phyloP scores from a whole-genome alignment of 64 coral and sea anemone species.

The Stichodactyla mertensii region DNA sequence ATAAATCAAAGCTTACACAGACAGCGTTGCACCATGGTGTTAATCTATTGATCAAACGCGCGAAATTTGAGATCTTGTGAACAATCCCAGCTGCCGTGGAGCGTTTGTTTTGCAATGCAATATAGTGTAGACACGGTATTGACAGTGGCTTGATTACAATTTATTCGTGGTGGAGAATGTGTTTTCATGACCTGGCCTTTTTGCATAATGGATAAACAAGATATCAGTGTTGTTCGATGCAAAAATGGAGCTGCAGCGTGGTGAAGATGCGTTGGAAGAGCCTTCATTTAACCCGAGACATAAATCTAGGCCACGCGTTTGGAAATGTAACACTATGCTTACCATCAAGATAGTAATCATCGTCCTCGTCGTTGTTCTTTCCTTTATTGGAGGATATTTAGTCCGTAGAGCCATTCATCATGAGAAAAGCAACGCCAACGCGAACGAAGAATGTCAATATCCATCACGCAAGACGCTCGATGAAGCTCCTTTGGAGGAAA shows the following conservation, averaged over 20 bases:
- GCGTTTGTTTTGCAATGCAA: neutral
- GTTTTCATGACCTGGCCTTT: conserved; percentile 2
- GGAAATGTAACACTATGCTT: conserved; percentile 19
- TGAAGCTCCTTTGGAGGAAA: conserved; percentile 40
- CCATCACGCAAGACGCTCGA: neutral
- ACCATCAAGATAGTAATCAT: conserved; percentile 40
- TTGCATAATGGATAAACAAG: conserved; percentile 7
- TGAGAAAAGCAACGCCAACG: conserved; percentile 22
- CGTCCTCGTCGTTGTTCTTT: conserved; percentile 40
- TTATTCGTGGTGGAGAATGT: neutral
- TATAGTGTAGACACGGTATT: neutral
- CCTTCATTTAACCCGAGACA: conserved; percentile 45
- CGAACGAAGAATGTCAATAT: neutral
- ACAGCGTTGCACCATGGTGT: neutral
- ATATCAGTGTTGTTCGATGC: conserved; percentile 45
- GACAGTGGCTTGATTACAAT: conserved; percentile 1
- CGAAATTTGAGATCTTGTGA: conserved; percentile 17
- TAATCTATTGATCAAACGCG: neutral
- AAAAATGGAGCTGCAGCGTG: conserved; percentile 82
- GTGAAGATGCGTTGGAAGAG: conserved; percentile 48
- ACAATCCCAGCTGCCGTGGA: neutral
- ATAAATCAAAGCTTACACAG: neutral
- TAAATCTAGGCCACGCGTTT: neutral
- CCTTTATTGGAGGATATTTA: conserved; percentile 81
- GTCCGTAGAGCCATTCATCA: conserved; percentile 58